These are phyloP conservation scores for Megastigmus dorsalis DNA, from an alignment of 2,888 invertebrate species.

Conservation along the genomic window DNA sequence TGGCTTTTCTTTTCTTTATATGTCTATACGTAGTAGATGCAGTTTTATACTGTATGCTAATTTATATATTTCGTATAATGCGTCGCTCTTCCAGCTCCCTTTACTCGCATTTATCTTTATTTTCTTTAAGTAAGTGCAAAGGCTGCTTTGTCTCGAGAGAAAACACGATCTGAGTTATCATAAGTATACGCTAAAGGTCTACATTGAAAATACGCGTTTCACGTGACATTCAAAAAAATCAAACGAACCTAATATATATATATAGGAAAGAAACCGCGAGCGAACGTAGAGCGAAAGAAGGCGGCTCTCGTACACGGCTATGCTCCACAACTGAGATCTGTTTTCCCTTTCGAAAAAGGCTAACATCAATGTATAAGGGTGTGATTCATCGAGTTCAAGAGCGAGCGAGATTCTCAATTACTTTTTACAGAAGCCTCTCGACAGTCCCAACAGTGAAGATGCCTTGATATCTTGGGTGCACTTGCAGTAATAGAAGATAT, in stretches of 20 bases:
- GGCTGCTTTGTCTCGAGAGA: constrained; percentile 19
- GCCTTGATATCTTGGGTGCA: constrained; percentile 53
- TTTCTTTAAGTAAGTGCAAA: constrained; percentile 4
- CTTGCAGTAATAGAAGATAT: constrained; percentile 53
- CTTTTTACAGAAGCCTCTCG: constrained; percentile 40
- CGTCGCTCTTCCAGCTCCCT: no score
- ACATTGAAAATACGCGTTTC: neutral
- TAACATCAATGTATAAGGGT: constrained; percentile 14
- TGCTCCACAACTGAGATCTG: constrained; percentile 2
- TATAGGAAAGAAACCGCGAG: no score
- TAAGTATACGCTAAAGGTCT: neutral
- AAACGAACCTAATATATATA: no score
- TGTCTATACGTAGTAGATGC: constrained; percentile 22
- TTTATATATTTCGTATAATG: constrained; percentile 15
- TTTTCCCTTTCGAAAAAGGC: constrained; percentile 29
- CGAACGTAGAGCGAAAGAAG: neutral
- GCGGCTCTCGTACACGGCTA: neutral
- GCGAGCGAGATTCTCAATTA: constrained; percentile 16
- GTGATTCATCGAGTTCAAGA: constrained; percentile 32
- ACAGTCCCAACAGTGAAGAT: constrained; percentile 48
- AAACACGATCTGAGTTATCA: constrained; percentile 12
- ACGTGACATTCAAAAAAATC: neutral
- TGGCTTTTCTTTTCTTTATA: neutral
- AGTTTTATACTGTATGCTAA: neutral
- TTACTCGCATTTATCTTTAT: no score